phyloP scores from a whole-genome alignment of 2,113 vertebrate species.

The Amazona guildingii region DNA sequence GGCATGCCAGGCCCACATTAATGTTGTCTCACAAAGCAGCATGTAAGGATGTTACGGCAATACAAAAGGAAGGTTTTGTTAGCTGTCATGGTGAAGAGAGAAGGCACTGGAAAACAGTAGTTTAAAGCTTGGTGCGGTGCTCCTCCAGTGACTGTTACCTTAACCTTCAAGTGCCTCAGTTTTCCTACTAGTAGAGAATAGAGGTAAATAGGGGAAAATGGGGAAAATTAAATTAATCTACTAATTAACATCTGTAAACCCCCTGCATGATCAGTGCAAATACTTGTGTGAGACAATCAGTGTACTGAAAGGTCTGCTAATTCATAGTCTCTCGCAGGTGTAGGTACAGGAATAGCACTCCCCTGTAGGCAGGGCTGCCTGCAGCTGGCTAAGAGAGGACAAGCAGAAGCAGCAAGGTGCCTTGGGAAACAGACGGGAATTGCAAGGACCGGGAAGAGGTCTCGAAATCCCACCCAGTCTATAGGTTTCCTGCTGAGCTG shows the following conservation, averaged over 20 bases:
- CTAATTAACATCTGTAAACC: neutral
- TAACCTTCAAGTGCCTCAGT: neutral
- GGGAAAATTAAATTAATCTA: neutral
- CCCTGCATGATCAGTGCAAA: neutral
- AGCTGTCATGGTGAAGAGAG: neutral
- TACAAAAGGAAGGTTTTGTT: neutral
- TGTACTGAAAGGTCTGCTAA: neutral
- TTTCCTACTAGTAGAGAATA: neutral
- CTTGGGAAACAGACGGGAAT: neutral
- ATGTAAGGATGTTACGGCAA: neutral
- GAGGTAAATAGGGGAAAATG: neutral
- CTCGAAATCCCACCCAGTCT: neutral
- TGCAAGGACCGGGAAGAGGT: neutral
- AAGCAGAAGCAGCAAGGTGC: neutral
- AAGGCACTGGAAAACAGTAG: neutral
- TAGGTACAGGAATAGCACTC: neutral
- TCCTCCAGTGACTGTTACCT: neutral
- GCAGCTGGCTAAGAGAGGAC: neutral
- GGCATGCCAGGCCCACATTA: neutral
- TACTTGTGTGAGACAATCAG: neutral
- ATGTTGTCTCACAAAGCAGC: neutral
- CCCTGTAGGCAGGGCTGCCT: neutral
- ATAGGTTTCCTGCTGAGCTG: neutral
- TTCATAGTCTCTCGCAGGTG: neutral
- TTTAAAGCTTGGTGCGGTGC: neutral